Base-by-base conservation (phyloP, 2,888 invertebrate species). In the Buathra laborator region DNA sequence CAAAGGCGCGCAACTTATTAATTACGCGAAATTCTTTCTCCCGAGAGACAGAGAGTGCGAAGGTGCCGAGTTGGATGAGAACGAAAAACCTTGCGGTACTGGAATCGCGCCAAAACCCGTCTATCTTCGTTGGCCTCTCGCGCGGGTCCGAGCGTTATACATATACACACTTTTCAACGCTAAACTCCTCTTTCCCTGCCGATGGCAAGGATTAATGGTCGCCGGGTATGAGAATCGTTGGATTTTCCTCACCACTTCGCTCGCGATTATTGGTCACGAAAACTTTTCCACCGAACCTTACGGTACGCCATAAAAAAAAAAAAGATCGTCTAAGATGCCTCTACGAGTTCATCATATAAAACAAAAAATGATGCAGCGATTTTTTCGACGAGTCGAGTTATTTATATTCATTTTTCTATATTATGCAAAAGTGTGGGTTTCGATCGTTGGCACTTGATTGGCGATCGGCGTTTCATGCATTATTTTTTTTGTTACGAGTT, bases 151-250 rank as follows among this genome's bases (percentile, higher is more conserved):
- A 24, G 24, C 56, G 5, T 56, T 56, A 56, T 56, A 24, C 24
- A 56, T 24, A 56, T 75, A 66, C 44, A 70, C 79, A 85, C 78
- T 81, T 87, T 86, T 87, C 86, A 76, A 78, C 84, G 75, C 43
- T 24, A 70, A 79, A 76, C 70, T 83, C 77, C 68, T 70, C 83
- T 81, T 84, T 59, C 44, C 87, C 56, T 88, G 87, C 83, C 85
- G 64, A 86, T 88, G 85, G 86, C 87, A 87, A 87, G 85, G 83
- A 87, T 88, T 87, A 87, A 88, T 88, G 85, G 71, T 74, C 80
- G n/a, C 72, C 9, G 76, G 46, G 75, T 51, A 71, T 78, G 81
- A 81, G 81, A 85, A 85, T 81, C 78, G 75, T 70, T 68, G 44
- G 29, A 24, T 56, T 82, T 77, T 67, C 62, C 77, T 12, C 10